phyloP scores from a whole-genome alignment of 2,888 invertebrate species.

The Patella caerulea region DNA sequence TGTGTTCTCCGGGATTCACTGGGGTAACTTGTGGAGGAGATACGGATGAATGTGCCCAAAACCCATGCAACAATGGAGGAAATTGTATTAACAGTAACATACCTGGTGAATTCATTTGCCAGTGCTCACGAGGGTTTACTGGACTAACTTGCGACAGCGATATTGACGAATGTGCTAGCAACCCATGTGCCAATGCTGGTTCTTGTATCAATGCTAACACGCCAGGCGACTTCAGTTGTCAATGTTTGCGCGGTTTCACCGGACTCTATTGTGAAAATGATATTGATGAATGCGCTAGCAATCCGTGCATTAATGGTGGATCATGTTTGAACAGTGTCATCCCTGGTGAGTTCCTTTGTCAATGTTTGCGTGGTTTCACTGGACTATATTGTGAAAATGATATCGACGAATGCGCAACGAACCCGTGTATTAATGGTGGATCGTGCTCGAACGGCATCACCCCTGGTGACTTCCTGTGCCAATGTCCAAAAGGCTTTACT shows the following conservation, averaged over 20 bases:
- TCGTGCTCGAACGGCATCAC: slow-evolving; percentile 55
- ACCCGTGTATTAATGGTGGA: slow-evolving; percentile 66
- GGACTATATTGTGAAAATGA: slow-evolving; percentile 95
- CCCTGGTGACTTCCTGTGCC: slow-evolving; percentile 55
- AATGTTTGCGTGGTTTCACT: slow-evolving; percentile 74
- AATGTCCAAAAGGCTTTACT: slow-evolving; percentile 60
- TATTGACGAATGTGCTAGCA: slow-evolving; percentile 91
- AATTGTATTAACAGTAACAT: slow-evolving; percentile 91
- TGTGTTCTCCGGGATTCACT: slow-evolving; percentile 57
- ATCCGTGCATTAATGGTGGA: slow-evolving; percentile 68
- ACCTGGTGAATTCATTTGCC: slow-evolving; percentile 88
- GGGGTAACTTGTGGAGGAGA: slow-evolving; percentile 80
- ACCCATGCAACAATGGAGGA: slow-evolving; percentile 88
- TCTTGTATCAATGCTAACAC: slow-evolving; percentile 89
- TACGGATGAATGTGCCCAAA: slow-evolving; percentile 90
- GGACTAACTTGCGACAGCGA: slow-evolving; percentile 83
- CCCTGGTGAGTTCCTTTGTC: slow-evolving; percentile 74
- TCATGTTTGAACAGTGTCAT: slow-evolving; percentile 65
- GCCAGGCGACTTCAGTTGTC: slow-evolving; percentile 91
- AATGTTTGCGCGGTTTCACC: slow-evolving; percentile 98
- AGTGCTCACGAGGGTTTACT: slow-evolving; percentile 78
- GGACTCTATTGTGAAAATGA: slow-evolving; percentile 93
- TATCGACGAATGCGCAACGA: slow-evolving; percentile 93
- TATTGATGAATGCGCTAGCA: slow-evolving; percentile 86
- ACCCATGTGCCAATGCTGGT: slow-evolving; percentile 78